phyloP scores from a whole-genome alignment of 1,140 invertebrate species.

The Camponotus pennsylvanicus region DNA sequence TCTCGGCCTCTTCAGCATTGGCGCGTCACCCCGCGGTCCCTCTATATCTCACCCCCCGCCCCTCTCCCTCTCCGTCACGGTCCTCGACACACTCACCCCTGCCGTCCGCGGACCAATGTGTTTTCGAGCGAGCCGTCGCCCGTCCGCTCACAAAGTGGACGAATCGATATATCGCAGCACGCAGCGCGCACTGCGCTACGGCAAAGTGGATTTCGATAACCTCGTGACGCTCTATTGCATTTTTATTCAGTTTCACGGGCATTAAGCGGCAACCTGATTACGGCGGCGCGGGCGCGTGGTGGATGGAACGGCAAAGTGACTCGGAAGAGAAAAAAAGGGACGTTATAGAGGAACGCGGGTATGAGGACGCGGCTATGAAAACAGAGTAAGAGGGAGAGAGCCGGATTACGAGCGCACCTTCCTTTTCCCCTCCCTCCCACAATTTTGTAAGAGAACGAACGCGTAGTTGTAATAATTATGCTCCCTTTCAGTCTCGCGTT shows the following conservation, averaged over 20 bases:
- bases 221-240: constrained; percentile 78
- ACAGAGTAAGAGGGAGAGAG: constrained; percentile 47
- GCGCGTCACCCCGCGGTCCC: neutral
- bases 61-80: neutral
- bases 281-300: constrained; percentile 63
- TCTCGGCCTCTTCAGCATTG: constrained; percentile 48
- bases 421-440: constrained; percentile 28
- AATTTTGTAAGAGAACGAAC: neutral
- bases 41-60: neutral
- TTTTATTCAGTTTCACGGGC: constrained; percentile 80
- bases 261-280: constrained; percentile 79
- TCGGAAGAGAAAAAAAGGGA: constrained; percentile 41
- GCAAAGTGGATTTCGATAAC: constrained; percentile 81
- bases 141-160: constrained; percentile 53
- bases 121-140: constrained; percentile 68
- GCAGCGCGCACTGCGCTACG: constrained; percentile 69
- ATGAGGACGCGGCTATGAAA: constrained; percentile 64
- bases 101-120: constrained; percentile 47
- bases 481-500: neutral
- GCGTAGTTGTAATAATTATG: constrained; percentile 46
- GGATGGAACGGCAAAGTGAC: constrained; percentile 73
- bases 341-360: constrained; percentile 26
- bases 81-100: constrained; percentile 11
- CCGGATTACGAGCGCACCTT: constrained; percentile 59
- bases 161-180: constrained; percentile 74